These are phyloP conservation scores for Streptopelia turtur DNA, from an alignment of 2,797 vertebrate genomes.

Conservation along the genomic window DNA sequence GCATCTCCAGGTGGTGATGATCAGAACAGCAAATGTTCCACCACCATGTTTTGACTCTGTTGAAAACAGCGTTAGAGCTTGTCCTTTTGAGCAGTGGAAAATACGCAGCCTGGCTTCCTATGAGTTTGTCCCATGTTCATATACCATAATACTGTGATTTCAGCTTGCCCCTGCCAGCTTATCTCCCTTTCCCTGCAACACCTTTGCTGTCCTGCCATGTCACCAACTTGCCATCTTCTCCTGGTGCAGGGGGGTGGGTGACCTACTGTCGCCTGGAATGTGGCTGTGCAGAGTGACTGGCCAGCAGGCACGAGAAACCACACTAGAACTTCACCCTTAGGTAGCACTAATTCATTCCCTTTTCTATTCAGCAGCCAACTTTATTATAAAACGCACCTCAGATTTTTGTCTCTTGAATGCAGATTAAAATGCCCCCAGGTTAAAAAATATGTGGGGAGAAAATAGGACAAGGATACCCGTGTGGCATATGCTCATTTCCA, in stretches of 20 bases:
- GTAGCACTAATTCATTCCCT: background rate
- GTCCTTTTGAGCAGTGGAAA: background rate
- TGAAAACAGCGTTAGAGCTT: background rate
- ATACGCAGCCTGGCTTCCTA: background rate
- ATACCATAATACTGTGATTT: background rate
- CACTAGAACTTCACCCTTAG: background rate
- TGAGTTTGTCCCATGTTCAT: background rate
- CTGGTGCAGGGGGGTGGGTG: background rate
- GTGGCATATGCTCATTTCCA: background rate
- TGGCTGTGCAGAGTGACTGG: background rate
- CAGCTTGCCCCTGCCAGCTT: background rate
- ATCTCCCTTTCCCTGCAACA: background rate
- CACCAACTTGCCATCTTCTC: background rate
- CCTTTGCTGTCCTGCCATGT: background rate
- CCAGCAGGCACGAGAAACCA: background rate
- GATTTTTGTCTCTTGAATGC: background rate
- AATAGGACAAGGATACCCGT: background rate
- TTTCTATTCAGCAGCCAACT: background rate
- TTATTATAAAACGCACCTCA: background rate
- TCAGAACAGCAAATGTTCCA: background rate
- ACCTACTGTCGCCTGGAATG: background rate
- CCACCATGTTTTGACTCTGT: fast-evolving
- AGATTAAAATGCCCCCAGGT: background rate
- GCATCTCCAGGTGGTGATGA: background rate
- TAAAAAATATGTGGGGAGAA: background rate